Evolutionary conservation across 2,113 vertebrate species (phyloP).

Genomic region (Otolemur garnettii): DNA sequence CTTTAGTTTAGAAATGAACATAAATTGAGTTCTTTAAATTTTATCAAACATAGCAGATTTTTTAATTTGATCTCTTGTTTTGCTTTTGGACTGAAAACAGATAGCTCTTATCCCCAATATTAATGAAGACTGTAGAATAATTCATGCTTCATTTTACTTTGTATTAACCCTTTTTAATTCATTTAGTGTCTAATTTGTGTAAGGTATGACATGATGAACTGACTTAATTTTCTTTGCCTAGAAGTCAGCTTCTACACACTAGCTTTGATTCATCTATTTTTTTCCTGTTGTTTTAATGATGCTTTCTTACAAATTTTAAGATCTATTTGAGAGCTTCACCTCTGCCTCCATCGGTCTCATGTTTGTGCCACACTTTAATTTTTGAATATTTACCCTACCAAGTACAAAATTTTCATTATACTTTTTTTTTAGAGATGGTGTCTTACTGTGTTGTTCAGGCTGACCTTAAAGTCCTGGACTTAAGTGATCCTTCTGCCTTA

Average conservation of each 20-base stretch:
- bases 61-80: neutral
- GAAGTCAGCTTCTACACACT: neutral
- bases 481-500: neutral
- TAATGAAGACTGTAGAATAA: neutral
- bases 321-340: neutral
- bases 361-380: neutral
- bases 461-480: neutral
- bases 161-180: neutral
- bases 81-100: neutral
- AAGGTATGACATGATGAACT: neutral
- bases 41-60: neutral
- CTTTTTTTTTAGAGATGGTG: neutral
- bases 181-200: neutral
- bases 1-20: constrained; percentile 33
- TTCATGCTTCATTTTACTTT: neutral
- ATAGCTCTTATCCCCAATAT: neutral
- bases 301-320: neutral
- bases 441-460: neutral
- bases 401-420: neutral
- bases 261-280: neutral
- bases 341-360: neutral
- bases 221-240: neutral
- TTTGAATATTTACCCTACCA: neutral
- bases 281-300: neutral
- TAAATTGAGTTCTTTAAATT: neutral